phyloP scores from a whole-genome alignment of 2,888 invertebrate species.

The Holacanthella duospinosa region DNA sequence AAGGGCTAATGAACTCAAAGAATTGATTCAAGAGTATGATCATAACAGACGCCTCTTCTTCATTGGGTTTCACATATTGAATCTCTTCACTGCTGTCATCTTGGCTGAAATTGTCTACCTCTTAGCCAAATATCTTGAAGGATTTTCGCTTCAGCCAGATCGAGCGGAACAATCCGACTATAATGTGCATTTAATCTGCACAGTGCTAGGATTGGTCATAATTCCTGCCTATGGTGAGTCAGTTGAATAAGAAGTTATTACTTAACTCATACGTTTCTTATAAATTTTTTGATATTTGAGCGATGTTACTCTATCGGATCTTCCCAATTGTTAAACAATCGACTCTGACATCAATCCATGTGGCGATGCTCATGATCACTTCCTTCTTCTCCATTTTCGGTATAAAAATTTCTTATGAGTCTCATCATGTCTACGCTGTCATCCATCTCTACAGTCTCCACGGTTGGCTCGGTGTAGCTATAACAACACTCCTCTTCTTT shows the following conservation, averaged over 20 bases:
- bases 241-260: no score
- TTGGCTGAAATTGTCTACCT: not conserved
- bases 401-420: not conserved
- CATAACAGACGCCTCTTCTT: not conserved
- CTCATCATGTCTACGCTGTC: constrained; percentile 11
- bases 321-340: constrained; percentile 9
- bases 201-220: not conserved
- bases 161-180: not conserved
- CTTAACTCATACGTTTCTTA: no score
- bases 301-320: constrained; percentile 10
- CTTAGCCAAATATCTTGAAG: not conserved
- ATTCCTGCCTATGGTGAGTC: not conserved
- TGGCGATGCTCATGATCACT: not conserved
- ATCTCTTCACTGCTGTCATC: not conserved
- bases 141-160: constrained; percentile 8
- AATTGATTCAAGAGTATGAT: not conserved
- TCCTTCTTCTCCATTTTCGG: not conserved
- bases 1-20: not conserved
- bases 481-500: not conserved
- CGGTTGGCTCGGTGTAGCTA: constrained; percentile 14
- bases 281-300: constrained; percentile 1
- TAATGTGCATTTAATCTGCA: constrained; percentile 6
- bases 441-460: constrained; percentile 16
- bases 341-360: constrained; percentile 10
- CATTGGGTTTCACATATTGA: not conserved